These are phyloP conservation scores for Ellobium chinense DNA, from an alignment of 2,888 invertebrate species.

Conservation along the genomic window DNA sequence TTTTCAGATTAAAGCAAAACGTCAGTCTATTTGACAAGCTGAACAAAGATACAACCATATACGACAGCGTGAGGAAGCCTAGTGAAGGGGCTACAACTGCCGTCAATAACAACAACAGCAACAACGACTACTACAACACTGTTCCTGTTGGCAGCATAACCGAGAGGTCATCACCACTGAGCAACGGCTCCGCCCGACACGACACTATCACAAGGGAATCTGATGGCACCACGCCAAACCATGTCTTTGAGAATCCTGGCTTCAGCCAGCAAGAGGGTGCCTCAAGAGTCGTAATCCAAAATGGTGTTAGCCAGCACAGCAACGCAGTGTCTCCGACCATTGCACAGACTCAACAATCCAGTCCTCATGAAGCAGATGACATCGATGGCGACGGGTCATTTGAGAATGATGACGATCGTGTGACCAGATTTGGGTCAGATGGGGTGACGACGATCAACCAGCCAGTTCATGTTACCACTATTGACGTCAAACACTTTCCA, in stretches of 20 bases:
- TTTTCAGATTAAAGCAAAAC: not conserved
- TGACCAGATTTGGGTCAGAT: not conserved
- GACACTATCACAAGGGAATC: not conserved
- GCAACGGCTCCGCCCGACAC: slow-evolving; percentile 14
- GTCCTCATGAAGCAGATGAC: not conserved
- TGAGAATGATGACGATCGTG: not conserved
- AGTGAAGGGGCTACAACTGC: not conserved
- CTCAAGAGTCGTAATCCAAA: not conserved
- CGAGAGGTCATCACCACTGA: not conserved
- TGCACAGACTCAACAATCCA: not conserved
- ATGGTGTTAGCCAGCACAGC: not conserved
- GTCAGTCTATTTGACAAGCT: not conserved
- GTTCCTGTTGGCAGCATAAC: not conserved
- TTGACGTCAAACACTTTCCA: not conserved
- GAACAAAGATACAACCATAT: slow-evolving; percentile 25
- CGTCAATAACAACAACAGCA: not conserved
- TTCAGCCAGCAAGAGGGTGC: not conserved
- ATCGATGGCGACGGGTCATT: not conserved
- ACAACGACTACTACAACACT: not conserved
- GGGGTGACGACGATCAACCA: not conserved
- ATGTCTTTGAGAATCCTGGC: not conserved
- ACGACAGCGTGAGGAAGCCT: slow-evolving; percentile 11
- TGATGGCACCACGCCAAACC: not conserved
- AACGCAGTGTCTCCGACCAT: not conserved
- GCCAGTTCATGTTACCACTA: too few relatives aligned